phyloP scores from a whole-genome alignment of 2,797 vertebrate species.

The Myotis daubentonii region DNA sequence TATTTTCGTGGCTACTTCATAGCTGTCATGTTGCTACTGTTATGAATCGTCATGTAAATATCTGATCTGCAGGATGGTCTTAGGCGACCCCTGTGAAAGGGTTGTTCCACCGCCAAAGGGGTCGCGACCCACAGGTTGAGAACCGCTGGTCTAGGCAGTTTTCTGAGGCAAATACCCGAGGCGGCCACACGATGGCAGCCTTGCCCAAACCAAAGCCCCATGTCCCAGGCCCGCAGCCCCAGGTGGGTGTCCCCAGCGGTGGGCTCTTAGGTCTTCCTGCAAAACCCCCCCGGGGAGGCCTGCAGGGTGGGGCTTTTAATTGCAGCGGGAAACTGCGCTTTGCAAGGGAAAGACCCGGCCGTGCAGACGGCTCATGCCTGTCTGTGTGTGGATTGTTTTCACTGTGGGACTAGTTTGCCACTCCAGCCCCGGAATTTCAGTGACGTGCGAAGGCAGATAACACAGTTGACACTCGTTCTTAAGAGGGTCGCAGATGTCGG shows the following conservation, averaged over 20 bases:
- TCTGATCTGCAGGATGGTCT: too few species aligned
- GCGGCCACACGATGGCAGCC: constrained; percentile 72
- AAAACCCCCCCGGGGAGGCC: too few species aligned
- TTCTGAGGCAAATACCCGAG: neutral
- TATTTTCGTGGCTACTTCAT: too few species aligned
- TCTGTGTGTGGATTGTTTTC: neutral
- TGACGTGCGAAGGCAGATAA: neutral
- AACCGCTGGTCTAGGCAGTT: fast-evolving
- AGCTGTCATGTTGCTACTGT: too few species aligned
- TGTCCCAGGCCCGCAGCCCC: fast-evolving
- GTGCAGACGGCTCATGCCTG: fast-evolving
- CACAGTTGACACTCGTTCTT: neutral
- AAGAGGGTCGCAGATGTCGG: neutral
- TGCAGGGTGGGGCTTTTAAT: fast-evolving
- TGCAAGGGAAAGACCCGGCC: neutral
- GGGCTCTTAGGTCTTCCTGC: neutral
- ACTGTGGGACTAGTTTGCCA: fast-evolving
- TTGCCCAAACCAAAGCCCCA: constrained; percentile 20
- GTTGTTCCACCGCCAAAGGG: too few species aligned
- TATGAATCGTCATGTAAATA: too few species aligned
- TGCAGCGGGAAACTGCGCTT: neutral
- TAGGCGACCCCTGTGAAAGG: too few species aligned
- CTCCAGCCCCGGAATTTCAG: neutral
- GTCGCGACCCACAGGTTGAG: too few species aligned
- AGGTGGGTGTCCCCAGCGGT: fast-evolving